Conservation (phyloP, 2,888 invertebrate species). For the Gymnosoma rotundatum region DNA sequence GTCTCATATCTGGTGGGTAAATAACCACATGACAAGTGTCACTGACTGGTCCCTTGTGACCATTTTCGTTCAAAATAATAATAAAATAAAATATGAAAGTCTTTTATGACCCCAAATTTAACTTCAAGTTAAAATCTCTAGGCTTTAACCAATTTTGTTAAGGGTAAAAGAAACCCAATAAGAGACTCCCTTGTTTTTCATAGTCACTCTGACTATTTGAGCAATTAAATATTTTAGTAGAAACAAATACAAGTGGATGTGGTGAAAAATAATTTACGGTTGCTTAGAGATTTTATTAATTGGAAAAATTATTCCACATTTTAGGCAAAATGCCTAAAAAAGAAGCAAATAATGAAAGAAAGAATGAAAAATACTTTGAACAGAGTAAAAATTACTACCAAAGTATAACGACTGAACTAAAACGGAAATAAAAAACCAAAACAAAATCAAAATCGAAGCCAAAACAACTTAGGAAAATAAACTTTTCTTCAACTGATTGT, state of each 20-base stretch:
- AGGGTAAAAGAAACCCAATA: conserved; percentile 16
- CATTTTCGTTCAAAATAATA: conserved; percentile 21
- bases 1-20: conserved; percentile 24
- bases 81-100: background rate
- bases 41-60: conserved; percentile 18
- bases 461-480: background rate
- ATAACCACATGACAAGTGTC: conserved; percentile 48
- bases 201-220: no score
- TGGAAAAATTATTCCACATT: conserved; percentile 76
- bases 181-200: background rate
- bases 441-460: background rate
- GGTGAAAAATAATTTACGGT: conserved; percentile 76
- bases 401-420: conserved; percentile 26
- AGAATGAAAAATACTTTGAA: background rate
- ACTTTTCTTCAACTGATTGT: conserved; percentile 27
- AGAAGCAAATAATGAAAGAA: background rate
- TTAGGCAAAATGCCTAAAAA: conserved; percentile 1
- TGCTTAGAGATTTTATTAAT: conserved; percentile 81
- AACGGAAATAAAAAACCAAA: conserved; percentile 12
- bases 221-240: background rate
- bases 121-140: conserved; percentile 42
- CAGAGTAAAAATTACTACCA: conserved; percentile 55
- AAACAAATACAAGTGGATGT: background rate
- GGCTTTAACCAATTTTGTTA: conserved; percentile 60
- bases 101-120: conserved; percentile 41